Evolutionary conservation across 2,797 vertebrate genomes (phyloP).

Genomic region (Pampus argenteus): DNA sequence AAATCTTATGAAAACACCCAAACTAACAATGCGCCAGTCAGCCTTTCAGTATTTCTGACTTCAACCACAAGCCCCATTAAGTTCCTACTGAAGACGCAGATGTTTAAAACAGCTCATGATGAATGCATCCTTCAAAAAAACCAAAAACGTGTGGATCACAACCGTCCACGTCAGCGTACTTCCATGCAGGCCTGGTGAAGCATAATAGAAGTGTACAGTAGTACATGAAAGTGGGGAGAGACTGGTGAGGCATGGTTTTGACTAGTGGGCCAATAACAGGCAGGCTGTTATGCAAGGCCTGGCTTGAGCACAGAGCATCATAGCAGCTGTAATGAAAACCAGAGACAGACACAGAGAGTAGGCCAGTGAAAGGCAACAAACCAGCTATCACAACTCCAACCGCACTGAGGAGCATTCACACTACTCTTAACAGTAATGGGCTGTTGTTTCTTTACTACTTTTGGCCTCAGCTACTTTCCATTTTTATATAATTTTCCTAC

Average conservation of each 20-base stretch:
- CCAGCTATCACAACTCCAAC: conserved; percentile 34
- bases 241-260: conserved; percentile 35
- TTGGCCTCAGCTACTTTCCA: conserved; percentile 4
- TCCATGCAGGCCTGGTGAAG: neutral
- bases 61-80: neutral
- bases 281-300: conserved; percentile 68
- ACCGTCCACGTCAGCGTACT: conserved; percentile 13
- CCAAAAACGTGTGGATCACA: neutral
- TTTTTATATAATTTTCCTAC: neutral
- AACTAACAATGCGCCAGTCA: neutral
- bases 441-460: conserved; percentile 24
- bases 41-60: neutral
- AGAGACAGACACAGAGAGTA: conserved; percentile 54
- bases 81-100: neutral
- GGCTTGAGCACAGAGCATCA: conserved; percentile 63
- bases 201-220: conserved; percentile 19
- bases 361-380: conserved; percentile 46
- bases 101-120: neutral
- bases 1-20: neutral
- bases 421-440: conserved; percentile 25
- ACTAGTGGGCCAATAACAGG: conserved; percentile 55
- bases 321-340: conserved; percentile 76
- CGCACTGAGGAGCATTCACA: conserved; percentile 31
- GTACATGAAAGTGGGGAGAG: conserved; percentile 6
- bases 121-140: neutral